These are phyloP conservation scores for Geococcyx californianus DNA, from an alignment of 2,113 vertebrate species.

Conservation along the genomic window DNA sequence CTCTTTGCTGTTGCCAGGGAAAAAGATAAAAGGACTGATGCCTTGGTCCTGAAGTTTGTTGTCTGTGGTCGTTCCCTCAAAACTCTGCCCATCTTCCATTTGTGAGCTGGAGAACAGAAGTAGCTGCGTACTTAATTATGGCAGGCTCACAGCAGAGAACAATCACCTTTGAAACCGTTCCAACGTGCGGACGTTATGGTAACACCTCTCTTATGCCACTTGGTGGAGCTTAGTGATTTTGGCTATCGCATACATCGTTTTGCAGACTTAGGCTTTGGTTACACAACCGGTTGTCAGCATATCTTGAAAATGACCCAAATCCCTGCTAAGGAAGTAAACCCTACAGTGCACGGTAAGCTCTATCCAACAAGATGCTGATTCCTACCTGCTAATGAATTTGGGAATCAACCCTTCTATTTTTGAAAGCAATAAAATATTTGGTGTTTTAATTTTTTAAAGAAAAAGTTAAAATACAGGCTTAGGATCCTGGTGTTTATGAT, in stretches of 20 bases:
- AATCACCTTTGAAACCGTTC: neutral
- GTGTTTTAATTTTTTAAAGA: neutral
- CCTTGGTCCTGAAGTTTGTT: no score
- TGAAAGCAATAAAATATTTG: neutral
- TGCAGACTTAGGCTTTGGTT: neutral
- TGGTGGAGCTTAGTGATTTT: conserved; percentile 68
- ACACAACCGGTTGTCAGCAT: neutral
- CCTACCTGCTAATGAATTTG: neutral
- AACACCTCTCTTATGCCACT: conserved; percentile 39
- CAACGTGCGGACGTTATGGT: accelerated
- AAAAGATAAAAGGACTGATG: no score
- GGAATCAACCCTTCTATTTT: neutral
- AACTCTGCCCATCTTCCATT: neutral
- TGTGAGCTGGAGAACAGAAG: neutral
- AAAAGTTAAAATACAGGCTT: neutral
- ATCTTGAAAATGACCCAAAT: neutral
- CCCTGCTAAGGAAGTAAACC: neutral
- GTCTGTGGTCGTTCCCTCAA: no score
- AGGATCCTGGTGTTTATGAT: neutral
- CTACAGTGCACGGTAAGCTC: neutral
- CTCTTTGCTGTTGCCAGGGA: no score
- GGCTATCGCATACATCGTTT: neutral
- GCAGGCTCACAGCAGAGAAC: neutral
- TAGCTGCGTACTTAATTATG: neutral
- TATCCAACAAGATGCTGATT: neutral